Evolutionary conservation across 2,888 invertebrate species (phyloP), one percentile per base, ranked within the genome.

Genomic region (Dioctria rufipes): DNA sequence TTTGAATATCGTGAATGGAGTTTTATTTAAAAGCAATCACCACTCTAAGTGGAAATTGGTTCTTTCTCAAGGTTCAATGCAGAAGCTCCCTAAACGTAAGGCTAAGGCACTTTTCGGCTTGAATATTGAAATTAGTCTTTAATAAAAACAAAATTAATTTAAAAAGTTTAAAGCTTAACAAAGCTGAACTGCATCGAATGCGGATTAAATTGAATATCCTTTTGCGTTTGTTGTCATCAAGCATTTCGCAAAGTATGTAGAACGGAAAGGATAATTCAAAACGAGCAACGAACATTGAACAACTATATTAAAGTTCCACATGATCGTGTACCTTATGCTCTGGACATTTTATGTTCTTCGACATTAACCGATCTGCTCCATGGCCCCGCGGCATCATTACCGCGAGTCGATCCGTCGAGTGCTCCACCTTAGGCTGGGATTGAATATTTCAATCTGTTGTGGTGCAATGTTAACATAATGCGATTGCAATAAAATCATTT

Each of bases 381-480:
- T 25, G 46, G 39, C 77, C 63, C 25, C 61, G 63, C 37, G 63
- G 8, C 37, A 37, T 6, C 25, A 54, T 54, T 54, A 25, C 60
- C 37, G 61, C 63, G 3, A 25, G 58, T 25, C 75, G 49, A 40
- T 9, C 77, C 61, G 39, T 60, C 63, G 11, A 40, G 6, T 51
- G 63, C 77, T 63, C 77, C 77, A 63, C 77, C 77, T 77, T 13
- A 46, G 11, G 37, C 69, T 69, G 58, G 73, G 78, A 73, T 73
- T 67, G 80, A 82, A 82, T 82, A 82, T 80, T 82, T 82, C 82
- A 82, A 82, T 82, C 82, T 82, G 82, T 82, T 82, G 77, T 80
- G 80, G 73, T 73, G 80, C 71, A 82, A 82, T 82, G 82, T 80
- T 80, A 82, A 82, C 82, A 82, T 82, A 82, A 78, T 82, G 78